Conservation (phyloP, 2,113 vertebrate genomes). For the Bombycilla garrulus region DNA sequence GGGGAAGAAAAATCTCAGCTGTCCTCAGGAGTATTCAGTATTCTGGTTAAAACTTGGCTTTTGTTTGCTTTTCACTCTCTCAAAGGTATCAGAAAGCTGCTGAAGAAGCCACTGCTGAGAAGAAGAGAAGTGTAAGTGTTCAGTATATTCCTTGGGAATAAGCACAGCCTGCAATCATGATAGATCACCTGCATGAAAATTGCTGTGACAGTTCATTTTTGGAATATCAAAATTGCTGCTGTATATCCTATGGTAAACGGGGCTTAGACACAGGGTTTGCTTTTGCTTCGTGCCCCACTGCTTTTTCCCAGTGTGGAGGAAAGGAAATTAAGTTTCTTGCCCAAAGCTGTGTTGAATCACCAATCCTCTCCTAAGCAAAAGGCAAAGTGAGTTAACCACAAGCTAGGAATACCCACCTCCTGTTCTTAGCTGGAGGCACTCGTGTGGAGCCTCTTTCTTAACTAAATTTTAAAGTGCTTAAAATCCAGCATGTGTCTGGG, state of each 20-base stretch:
- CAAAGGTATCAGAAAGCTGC: constrained; percentile 83
- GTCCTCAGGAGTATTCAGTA: background rate
- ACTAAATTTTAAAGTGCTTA: background rate
- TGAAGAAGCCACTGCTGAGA: constrained; percentile 77
- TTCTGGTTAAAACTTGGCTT: background rate
- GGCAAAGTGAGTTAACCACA: background rate
- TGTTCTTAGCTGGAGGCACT: constrained; percentile 48
- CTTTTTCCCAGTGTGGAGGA: background rate
- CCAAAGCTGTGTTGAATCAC: constrained; percentile 22
- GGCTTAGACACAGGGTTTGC: background rate
- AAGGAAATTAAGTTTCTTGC: constrained; percentile 28
- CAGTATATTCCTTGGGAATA: background rate
- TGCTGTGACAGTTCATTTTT: background rate
- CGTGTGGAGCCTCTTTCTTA: background rate
- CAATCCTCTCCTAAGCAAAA: background rate
- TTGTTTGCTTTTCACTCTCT: background rate
- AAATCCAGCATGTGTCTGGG: background rate
- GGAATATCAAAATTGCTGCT: background rate
- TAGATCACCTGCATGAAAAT: background rate
- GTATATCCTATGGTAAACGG: background rate
- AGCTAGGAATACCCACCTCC: background rate
- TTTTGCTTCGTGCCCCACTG: background rate
- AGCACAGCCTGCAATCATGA: background rate
- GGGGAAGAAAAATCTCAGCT: background rate
- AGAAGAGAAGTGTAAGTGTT: constrained; percentile 76